phyloP scores from a whole-genome alignment of 1,140 invertebrate species.

The Probaryconus sp. region DNA sequence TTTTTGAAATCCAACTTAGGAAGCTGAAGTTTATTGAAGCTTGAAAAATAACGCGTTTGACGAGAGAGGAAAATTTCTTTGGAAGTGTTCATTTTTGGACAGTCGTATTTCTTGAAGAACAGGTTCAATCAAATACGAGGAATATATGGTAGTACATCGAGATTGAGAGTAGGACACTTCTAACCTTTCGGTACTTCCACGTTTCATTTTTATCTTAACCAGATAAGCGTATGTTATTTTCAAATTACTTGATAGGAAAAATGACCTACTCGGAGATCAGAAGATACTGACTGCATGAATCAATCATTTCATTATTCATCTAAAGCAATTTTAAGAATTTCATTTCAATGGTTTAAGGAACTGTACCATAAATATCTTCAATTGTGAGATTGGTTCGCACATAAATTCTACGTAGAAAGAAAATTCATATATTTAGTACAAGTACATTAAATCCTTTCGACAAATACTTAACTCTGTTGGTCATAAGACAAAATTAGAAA shows the following conservation, averaged over 20 bases:
- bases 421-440: too few relatives aligned
- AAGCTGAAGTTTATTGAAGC: slow-evolving; percentile 2
- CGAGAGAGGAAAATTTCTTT: neutral
- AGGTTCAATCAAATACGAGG: slow-evolving; percentile 9
- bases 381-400: too few relatives aligned
- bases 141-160: slow-evolving; percentile 1
- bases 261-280: neutral
- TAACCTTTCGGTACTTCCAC: slow-evolving; percentile 1
- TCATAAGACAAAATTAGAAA: too few relatives aligned
- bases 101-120: neutral
- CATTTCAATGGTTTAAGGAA: too few relatives aligned
- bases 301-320: too few relatives aligned
- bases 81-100: neutral
- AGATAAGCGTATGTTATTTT: slow-evolving; percentile 8
- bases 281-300: too few relatives aligned
- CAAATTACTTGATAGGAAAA: neutral
- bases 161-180: neutral
- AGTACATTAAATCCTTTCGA: too few relatives aligned
- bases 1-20: neutral
- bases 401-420: too few relatives aligned
- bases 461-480: too few relatives aligned
- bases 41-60: slow-evolving; percentile 13
- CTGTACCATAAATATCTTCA: too few relatives aligned
- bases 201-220: slow-evolving; percentile 9
- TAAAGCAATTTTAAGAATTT: too few relatives aligned